Evolutionary conservation across 2,888 invertebrate species (phyloP).

Genomic region (Abscondita cerata): DNA sequence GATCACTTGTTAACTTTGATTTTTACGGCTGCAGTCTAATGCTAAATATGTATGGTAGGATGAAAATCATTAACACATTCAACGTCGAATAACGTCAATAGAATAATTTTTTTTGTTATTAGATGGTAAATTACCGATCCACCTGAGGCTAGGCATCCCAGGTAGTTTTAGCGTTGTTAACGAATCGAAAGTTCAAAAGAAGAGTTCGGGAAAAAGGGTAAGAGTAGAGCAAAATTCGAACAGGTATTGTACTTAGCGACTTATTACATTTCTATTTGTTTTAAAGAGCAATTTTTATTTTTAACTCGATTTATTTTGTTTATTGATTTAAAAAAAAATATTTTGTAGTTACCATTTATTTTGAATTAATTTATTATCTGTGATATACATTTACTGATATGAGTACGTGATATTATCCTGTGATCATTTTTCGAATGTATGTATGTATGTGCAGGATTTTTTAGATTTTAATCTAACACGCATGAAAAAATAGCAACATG

Average conservation of each 20-base stretch:
- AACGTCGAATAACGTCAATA: too few species aligned
- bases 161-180: slow-evolving; percentile 45
- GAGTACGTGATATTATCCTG: slow-evolving; percentile 3
- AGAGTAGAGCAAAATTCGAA: slow-evolving; percentile 59
- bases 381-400: neutral
- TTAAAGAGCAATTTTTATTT: slow-evolving; percentile 14
- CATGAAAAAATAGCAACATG: neutral
- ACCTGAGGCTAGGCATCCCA: slow-evolving; percentile 54
- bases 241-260: slow-evolving; percentile 56
- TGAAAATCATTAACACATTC: too few species aligned
- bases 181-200: slow-evolving; percentile 49
- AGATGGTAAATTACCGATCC: slow-evolving; percentile 57
- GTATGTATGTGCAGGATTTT: slow-evolving; percentile 5
- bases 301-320: slow-evolving; percentile 10
- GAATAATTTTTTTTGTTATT: slow-evolving; percentile 24
- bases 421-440: slow-evolving; percentile 1
- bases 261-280: slow-evolving; percentile 23
- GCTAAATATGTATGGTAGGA: too few species aligned
- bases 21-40: too few species aligned
- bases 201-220: slow-evolving; percentile 55
- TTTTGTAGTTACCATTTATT: too few species aligned
- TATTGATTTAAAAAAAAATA: neutral
- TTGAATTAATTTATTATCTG: neutral
- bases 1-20: too few species aligned
- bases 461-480: slow-evolving; percentile 6